Conservation (phyloP, 37 sponge, comb jelly and placozoan species). For the Axinella damicornis region DNA sequence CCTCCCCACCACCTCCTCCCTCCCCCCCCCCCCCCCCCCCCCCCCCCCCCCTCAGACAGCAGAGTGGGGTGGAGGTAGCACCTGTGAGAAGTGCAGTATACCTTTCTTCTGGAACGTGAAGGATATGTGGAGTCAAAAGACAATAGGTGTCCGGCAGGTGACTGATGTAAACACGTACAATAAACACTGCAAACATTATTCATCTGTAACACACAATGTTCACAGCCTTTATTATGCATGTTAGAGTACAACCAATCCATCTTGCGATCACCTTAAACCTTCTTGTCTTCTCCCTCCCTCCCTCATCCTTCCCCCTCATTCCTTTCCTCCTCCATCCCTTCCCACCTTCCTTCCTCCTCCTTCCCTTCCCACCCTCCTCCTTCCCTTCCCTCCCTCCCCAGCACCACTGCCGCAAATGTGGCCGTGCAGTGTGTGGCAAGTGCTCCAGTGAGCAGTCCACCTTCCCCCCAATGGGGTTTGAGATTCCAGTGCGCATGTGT, state of each 20-base stretch:
- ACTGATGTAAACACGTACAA: no score
- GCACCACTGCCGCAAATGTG: constrained; percentile 99
- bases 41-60: constrained; percentile 62
- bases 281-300: neutral
- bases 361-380: neutral
- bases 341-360: neutral
- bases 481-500: constrained; percentile 96
- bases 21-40: neutral
- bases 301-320: neutral
- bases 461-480: constrained; percentile 95
- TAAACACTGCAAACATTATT: no score
- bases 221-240: no score
- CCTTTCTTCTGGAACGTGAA: constrained; percentile 99
- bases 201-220: no score
- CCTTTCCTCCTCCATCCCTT: neutral
- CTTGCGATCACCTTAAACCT: neutral
- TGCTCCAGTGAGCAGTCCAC: constrained; percentile 84
- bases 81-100: constrained; percentile 90
- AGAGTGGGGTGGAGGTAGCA: constrained; percentile 86
- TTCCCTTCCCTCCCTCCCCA: constrained; percentile 16
- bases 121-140: constrained; percentile 92
- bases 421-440: constrained; percentile 87
- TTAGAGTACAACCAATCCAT: no score
- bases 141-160: constrained; percentile 91
- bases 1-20: no score